Evolutionary conservation across 2,797 vertebrate genomes (phyloP), one percentile per base, ranked within the genome.

Genomic region (Mallotus villosus): DNA sequence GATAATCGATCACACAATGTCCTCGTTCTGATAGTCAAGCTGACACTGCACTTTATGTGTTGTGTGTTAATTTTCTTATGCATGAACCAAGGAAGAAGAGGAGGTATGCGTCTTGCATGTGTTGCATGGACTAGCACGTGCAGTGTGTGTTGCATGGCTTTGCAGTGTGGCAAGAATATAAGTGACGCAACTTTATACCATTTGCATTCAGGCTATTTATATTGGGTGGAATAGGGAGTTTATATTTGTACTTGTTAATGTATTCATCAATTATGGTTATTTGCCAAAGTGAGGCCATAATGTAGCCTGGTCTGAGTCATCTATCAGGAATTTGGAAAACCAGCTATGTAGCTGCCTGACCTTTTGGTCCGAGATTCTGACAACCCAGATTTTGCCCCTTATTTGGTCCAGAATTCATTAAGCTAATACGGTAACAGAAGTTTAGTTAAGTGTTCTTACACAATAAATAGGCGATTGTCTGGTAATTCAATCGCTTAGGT

Each of bases 1-100:
- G 14, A 51, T 5, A 19, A 14, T 5, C 5, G 41, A 37, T 46
- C 53, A 49, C 53, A 49, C n/a, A n/a, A 22, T 22, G 16, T 6
- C 6, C 9, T 65, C 29, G 22, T 62, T 14, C 5, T 51, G 41
- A 41, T 78, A 73, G 27, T 59, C 61, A n/a, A 32, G 57, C 72
- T 41, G 70, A 68, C n/a, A 71, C 17, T 37, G 53, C 34, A 74
- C 14, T 58, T 69, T 67, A 67, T 63, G 16, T 82, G 34, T 57
- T 69, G 79, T 87, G 79, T 87, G 76, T 89, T 79, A 16, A 84
- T 85, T 83, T 85, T 82, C 71, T 78, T 72, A 78, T 75, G 74
- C 83, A 82, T 84, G 72, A 85, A 82, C 72, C 73, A 78, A 91
- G 86, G 89, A 91, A 69, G 89, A 89, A 17, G 85, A 90, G 0